These are phyloP conservation scores for Geodia barretti DNA, from an alignment of 37 sponge, comb jelly and placozoan genomes.

Conservation along the genomic window DNA sequence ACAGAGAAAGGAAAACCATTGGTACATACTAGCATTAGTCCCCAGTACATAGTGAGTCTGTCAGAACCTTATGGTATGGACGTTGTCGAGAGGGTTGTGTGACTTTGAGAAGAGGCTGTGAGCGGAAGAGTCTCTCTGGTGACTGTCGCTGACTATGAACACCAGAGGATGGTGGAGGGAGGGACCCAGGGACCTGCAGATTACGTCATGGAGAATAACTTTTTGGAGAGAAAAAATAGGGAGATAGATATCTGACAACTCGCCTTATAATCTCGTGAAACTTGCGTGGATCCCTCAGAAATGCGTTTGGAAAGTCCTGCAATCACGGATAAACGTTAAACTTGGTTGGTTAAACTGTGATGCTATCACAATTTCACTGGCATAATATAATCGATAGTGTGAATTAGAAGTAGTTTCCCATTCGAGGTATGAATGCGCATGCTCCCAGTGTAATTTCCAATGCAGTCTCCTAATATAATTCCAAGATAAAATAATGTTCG, in stretches of 20 bases:
- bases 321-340: no score
- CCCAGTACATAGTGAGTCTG: neutral
- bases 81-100: slow-evolving; percentile 15
- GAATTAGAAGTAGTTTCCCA: no score
- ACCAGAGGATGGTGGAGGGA: slow-evolving; percentile 54
- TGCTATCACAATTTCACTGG: no score
- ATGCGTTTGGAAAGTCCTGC: slow-evolving; percentile 89
- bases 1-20: neutral
- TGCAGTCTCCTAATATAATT: no score
- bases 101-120: slow-evolving; percentile 40
- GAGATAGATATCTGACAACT: slow-evolving; percentile 1
- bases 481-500: neutral
- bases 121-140: slow-evolving; percentile 9
- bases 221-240: no score
- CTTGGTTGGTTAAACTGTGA: no score
- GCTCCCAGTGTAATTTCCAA: no score
- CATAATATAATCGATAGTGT: no score
- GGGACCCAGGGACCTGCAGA: slow-evolving; percentile 27
- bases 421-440: no score
- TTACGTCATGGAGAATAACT: no score
- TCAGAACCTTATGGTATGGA: slow-evolving; percentile 49
- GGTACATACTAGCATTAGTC: neutral
- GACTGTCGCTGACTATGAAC: slow-evolving; percentile 66
- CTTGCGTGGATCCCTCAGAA: slow-evolving; percentile 59
- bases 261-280: slow-evolving; percentile 70